Conservation (phyloP, 1,140 invertebrate genomes). For the Mesaphorura yosii region DNA sequence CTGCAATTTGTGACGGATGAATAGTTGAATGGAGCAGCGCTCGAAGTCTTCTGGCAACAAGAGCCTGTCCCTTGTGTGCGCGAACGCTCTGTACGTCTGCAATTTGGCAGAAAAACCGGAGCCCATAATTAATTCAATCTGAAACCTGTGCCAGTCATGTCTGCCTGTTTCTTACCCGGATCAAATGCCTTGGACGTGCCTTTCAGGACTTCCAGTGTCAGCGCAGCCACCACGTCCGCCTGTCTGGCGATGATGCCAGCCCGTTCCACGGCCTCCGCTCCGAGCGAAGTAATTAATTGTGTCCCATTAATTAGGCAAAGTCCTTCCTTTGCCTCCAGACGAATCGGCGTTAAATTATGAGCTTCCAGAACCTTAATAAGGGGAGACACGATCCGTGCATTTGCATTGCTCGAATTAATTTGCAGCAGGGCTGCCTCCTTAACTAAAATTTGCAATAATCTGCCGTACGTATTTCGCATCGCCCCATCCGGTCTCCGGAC, state of each 20-base stretch:
- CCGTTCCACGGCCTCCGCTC: constrained; percentile 54
- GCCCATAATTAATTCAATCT: background rate
- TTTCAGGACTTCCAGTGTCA: constrained; percentile 59
- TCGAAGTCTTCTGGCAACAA: constrained; percentile 50
- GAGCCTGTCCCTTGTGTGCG: constrained; percentile 54
- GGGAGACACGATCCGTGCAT: constrained; percentile 18
- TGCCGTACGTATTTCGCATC: constrained; percentile 50
- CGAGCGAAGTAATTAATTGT: constrained; percentile 58
- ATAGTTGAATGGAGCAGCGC: constrained; percentile 55
- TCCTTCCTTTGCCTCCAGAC: constrained; percentile 57
- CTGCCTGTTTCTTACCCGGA: constrained; percentile 39
- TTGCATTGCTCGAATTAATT: background rate
- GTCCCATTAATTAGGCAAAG: constrained; percentile 63
- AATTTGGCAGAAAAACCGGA: constrained; percentile 17
- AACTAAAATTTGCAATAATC: too few relatives aligned
- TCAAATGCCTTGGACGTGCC: constrained; percentile 60
- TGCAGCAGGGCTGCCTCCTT: too few relatives aligned
- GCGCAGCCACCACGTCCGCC: constrained; percentile 58
- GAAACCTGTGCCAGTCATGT: background rate
- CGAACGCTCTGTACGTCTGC: constrained; percentile 53
- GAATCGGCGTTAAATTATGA: constrained; percentile 48
- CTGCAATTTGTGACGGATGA: constrained; percentile 57
- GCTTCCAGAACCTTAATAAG: constrained; percentile 49
- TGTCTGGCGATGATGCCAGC: constrained; percentile 50
- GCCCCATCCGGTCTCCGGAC: constrained; percentile 56